Evolutionary conservation across 2,797 vertebrate genomes (phyloP).

Genomic region (Channallabes apus): DNA sequence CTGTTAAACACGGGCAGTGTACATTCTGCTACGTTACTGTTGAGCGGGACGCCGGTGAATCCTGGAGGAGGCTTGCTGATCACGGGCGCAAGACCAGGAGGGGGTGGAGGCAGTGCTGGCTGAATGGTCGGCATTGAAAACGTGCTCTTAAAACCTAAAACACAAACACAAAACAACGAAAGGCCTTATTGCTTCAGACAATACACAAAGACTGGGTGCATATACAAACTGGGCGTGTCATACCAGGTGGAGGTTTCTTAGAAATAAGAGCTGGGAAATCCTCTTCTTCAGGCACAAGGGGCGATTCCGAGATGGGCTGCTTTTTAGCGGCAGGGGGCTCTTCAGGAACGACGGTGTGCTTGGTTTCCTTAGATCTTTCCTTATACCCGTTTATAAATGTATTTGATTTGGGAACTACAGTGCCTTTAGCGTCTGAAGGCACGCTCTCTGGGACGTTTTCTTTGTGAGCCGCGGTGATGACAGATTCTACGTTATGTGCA

Average conservation of each 20-base stretch:
- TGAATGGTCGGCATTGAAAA: conserved; percentile 78
- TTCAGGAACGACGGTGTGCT: conserved; percentile 59
- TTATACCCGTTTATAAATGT: conserved; percentile 76
- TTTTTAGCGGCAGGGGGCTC: conserved; percentile 76
- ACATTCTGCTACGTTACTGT: conserved; percentile 77
- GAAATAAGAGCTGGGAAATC: conserved; percentile 90
- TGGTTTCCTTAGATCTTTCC: conserved; percentile 67
- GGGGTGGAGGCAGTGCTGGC: conserved; percentile 69
- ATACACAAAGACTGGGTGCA: not conserved
- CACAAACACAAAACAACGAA: conserved; percentile 12
- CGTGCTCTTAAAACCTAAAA: conserved; percentile 85
- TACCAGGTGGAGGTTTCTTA: conserved; percentile 93
- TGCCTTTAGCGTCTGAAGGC: conserved; percentile 45
- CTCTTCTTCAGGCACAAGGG: conserved; percentile 77
- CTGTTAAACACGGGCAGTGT: conserved; percentile 71
- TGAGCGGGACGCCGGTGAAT: conserved; percentile 86
- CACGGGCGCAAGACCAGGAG: conserved; percentile 79
- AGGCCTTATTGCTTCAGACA: not conserved
- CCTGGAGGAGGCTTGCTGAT: conserved; percentile 91
- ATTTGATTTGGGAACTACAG: conserved; percentile 42
- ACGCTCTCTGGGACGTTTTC: conserved; percentile 76
- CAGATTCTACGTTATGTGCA: conserved; percentile 54
- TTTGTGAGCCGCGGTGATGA: conserved; percentile 68
- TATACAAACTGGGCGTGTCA: not conserved
- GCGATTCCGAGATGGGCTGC: conserved; percentile 61